These are phyloP conservation scores for Notodonta dromedarius DNA, from an alignment of 2,888 invertebrate species.

Conservation along the genomic window DNA sequence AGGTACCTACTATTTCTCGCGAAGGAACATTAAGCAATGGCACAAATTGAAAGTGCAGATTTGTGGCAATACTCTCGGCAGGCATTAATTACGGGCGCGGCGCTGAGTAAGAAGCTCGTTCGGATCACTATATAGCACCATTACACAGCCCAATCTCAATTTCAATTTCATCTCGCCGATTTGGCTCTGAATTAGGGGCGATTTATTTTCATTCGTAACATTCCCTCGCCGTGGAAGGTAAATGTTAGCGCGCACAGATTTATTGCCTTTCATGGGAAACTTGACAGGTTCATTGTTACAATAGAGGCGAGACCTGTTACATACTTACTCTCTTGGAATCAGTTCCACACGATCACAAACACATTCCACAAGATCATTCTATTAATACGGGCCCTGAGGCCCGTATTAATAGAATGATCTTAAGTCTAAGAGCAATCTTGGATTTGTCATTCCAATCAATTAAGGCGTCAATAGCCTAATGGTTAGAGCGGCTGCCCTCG, in stretches of 20 bases:
- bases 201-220: slow-evolving; percentile 68
- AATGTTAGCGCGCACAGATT: slow-evolving; percentile 53
- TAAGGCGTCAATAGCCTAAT: too few species aligned
- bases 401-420: too few species aligned
- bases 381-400: too few species aligned
- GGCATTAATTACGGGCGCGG: slow-evolving; percentile 55
- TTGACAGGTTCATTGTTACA: slow-evolving; percentile 50
- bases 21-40: slow-evolving; percentile 20
- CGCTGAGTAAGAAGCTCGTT: slow-evolving; percentile 41
- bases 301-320: slow-evolving; percentile 17
- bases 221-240: slow-evolving; percentile 49
- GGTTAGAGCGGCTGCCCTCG: too few species aligned
- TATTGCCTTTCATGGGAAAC: slow-evolving; percentile 50
- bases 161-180: slow-evolving; percentile 67
- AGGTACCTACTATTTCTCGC: not conserved
- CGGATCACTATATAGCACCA: slow-evolving; percentile 44
- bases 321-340: too few species aligned
- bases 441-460: too few species aligned
- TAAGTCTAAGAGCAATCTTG: too few species aligned
- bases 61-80: slow-evolving; percentile 45
- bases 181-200: slow-evolving; percentile 61
- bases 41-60: slow-evolving; percentile 48
- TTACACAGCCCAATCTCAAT: slow-evolving; percentile 56
- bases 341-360: too few species aligned
- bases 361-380: too few species aligned